Conservation (phyloP, 2,113 vertebrate genomes). For the Probosciger aterrimus region DNA sequence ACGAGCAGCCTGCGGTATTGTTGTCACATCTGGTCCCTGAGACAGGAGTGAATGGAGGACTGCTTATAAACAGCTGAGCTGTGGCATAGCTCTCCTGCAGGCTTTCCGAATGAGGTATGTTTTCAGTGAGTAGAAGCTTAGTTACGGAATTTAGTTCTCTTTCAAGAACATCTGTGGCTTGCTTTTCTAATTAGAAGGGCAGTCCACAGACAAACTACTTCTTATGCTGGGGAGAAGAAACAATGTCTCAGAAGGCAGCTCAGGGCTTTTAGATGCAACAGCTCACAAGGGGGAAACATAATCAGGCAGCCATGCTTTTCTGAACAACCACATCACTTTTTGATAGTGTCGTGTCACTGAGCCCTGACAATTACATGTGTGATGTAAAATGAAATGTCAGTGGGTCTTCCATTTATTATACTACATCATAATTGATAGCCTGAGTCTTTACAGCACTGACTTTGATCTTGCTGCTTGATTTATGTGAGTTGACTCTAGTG, state of each 20-base stretch:
- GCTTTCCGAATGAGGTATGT: neutral
- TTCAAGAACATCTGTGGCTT: neutral
- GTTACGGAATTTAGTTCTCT: conserved; percentile 17
- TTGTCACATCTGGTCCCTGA: conserved; percentile 4
- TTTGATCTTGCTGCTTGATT: conserved; percentile 28
- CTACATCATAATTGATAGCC: conserved; percentile 1
- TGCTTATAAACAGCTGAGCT: conserved; percentile 8
- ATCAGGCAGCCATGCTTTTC: neutral
- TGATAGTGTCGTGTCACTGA: neutral
- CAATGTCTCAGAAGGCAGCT: neutral
- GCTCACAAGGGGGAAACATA: neutral
- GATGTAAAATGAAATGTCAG: conserved; percentile 49
- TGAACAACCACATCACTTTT: conserved; percentile 14
- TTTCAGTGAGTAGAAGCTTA: conserved; percentile 7
- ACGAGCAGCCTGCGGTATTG: neutral
- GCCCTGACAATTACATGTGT: neutral
- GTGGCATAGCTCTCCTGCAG: neutral
- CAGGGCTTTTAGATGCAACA: neutral
- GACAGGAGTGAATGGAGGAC: neutral
- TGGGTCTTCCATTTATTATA: conserved; percentile 20
- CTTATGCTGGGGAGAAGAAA: neutral
- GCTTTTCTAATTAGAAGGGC: neutral
- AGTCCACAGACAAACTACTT: neutral
- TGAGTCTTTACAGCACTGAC: neutral
- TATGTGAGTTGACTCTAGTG: neutral